Evolutionary conservation across 1,140 invertebrate genomes (phyloP).

Genomic region (Pomacea maculata): DNA sequence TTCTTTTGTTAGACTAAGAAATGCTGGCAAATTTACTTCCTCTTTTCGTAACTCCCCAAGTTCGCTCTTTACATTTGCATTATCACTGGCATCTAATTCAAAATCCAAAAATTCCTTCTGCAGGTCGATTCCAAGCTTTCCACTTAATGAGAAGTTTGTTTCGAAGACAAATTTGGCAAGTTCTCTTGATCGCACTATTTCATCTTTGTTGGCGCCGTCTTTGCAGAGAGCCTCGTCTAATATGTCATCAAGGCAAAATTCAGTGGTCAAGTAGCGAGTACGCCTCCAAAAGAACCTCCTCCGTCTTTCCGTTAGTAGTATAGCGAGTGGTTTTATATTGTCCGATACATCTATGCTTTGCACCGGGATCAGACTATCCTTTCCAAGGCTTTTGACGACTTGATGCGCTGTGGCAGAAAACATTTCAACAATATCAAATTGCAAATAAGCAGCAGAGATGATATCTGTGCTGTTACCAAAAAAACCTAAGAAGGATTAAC

Average conservation of each 20-base stretch:
- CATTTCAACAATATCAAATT: background rate
- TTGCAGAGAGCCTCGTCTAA: background rate
- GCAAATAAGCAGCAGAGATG: no score
- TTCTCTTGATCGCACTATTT: background rate
- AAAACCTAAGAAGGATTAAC: no score
- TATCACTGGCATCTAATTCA: background rate
- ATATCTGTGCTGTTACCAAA: no score
- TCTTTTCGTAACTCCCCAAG: constrained; percentile 19
- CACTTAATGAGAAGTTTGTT: constrained; percentile 15
- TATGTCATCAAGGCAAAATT: constrained; percentile 10
- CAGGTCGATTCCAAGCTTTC: constrained; percentile 15
- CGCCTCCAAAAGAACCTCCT: constrained; percentile 17
- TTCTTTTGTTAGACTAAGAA: background rate
- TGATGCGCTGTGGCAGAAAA: constrained; percentile 19
- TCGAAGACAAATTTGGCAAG: constrained; percentile 16
- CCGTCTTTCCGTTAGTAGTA: constrained; percentile 17
- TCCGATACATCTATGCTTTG: constrained; percentile 9
- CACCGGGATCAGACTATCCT: constrained; percentile 17
- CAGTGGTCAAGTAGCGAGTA: constrained; percentile 11
- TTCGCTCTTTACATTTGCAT: constrained; percentile 3
- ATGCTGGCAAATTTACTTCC: constrained; percentile 18
- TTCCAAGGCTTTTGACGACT: constrained; percentile 19
- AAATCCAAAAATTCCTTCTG: constrained; percentile 18
- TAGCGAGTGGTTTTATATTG: constrained; percentile 13
- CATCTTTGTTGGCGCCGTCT: background rate